Evolutionary conservation across 2,888 invertebrate genomes (phyloP).

Genomic region (Nephrocerus scutellatus): DNA sequence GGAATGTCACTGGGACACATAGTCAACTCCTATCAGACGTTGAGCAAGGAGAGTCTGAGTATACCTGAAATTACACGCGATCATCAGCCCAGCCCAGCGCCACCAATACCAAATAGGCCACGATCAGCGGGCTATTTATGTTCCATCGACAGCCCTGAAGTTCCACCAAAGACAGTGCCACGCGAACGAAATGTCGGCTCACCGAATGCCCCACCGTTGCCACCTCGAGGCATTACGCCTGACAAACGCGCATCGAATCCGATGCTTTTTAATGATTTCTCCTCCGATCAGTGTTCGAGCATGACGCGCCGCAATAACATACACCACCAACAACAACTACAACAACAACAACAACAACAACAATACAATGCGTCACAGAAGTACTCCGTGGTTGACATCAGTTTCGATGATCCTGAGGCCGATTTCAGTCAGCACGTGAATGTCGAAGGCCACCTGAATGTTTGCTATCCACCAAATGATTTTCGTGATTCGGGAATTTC

Average conservation of each 20-base stretch:
- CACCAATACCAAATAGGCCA: conserved; percentile 57
- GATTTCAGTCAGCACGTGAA: conserved; percentile 36
- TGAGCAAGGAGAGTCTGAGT: conserved; percentile 39
- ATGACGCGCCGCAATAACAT: conserved; percentile 33
- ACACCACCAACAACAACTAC: conserved; percentile 25
- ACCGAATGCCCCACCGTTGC: conserved; percentile 66
- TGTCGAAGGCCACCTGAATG: conserved; percentile 31
- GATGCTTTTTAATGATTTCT: conserved; percentile 42
- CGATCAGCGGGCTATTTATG: conserved; percentile 54
- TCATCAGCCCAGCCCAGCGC: conserved; percentile 43
- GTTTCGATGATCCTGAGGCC: conserved; percentile 48
- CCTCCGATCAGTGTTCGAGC: conserved; percentile 18
- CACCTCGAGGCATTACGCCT: conserved; percentile 63
- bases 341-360: conserved; percentile 19
- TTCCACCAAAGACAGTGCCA: conserved; percentile 48
- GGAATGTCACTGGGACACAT: conserved; percentile 14
- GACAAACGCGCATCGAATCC: conserved; percentile 48
- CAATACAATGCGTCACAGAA: conserved; percentile 37
- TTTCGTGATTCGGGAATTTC: conserved; percentile 48
- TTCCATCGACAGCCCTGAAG: conserved; percentile 44
- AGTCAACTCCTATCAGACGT: conserved; percentile 40
- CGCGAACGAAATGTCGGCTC: conserved; percentile 47
- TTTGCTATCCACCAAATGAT: conserved; percentile 40
- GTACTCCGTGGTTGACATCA: conserved; percentile 50
- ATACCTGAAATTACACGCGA: conserved; percentile 23